Evolutionary conservation across 1,140 invertebrate genomes (phyloP), one percentile per base, ranked within the genome.

Genomic region (Drosophila auraria): DNA sequence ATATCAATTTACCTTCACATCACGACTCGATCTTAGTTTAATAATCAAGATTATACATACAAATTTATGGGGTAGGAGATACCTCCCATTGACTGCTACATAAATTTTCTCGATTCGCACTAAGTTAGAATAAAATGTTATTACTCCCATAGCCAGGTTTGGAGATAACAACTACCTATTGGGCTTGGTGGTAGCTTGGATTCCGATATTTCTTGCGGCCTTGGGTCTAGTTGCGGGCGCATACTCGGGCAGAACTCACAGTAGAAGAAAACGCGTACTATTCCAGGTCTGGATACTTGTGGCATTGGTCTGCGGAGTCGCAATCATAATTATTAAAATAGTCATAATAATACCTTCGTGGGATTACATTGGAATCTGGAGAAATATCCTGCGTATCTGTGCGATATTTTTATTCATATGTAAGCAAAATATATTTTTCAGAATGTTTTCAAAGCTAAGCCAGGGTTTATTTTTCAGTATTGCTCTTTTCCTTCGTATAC

Each of bases 401-500:
- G 33, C 4, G 7, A 1, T 38, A 9, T 56, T 30, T n/a, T 15
- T 7, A 5, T 65, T 44, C 15, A 7, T 65, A 25, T 4, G 62
- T 65, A n/a, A 65, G 62, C n/a, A 0, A 23, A 33, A 23, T 44
- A n/a, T 42, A 8, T 2, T 30, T 11, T 20, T 20, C 8, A 5
- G 15, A 1, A 27, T 15, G 3, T 20, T 27, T 20, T 0, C 3
- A 20, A 30, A n/a, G 12, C 14, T 2, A 40, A 58, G 8, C 12
- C n/a, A 20, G 3, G 6, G 8, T 15, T 2, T 23, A 3, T 14
- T 14, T 51, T 66, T 14, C 47, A 69, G 66, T 51, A n/a, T 33
- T 66, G 27, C 5, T 66, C 27, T 44, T 36, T 33, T 14, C 11
- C 33, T 53, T 64, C 15, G 7, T 38, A 3, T 66, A 50, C 36